Conservation (phyloP, 2,797 vertebrate genomes). For the Meda fulgida region DNA sequence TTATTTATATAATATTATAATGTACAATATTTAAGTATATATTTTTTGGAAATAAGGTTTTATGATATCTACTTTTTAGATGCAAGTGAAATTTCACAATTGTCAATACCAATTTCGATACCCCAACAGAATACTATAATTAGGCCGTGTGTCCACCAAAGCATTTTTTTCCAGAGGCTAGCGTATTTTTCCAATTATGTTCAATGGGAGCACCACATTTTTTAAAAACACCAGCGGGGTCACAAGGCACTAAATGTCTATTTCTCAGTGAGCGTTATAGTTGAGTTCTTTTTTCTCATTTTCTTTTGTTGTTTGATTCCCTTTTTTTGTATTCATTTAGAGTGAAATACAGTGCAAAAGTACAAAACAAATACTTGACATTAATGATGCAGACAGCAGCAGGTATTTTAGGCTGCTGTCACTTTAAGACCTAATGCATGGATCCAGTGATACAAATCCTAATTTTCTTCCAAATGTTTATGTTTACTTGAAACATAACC, state of each 20-base stretch:
- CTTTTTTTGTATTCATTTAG: neutral
- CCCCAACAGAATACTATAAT: neutral
- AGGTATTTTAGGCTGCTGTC: neutral
- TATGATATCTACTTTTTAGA: neutral
- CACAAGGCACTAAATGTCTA: too few relatives aligned
- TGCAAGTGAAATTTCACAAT: neutral
- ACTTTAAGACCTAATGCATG: neutral
- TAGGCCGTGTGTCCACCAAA: too few relatives aligned
- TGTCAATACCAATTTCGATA: neutral
- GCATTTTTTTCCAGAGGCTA: too few relatives aligned
- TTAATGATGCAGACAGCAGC: neutral
- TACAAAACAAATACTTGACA: neutral
- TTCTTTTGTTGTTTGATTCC: neutral
- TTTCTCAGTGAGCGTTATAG: too few relatives aligned
- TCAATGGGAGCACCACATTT: too few relatives aligned
- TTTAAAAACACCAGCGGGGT: too few relatives aligned
- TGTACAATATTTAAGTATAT: neutral
- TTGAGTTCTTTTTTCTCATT: neutral
- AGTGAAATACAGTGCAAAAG: neutral
- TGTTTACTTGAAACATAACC: neutral
- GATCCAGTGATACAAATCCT: too few relatives aligned
- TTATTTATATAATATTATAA: neutral
- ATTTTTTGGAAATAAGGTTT: neutral
- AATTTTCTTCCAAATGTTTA: neutral
- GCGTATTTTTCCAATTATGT: too few relatives aligned